phyloP scores from a whole-genome alignment of 2,888 invertebrate species.

The Drosophila neotestacea region DNA sequence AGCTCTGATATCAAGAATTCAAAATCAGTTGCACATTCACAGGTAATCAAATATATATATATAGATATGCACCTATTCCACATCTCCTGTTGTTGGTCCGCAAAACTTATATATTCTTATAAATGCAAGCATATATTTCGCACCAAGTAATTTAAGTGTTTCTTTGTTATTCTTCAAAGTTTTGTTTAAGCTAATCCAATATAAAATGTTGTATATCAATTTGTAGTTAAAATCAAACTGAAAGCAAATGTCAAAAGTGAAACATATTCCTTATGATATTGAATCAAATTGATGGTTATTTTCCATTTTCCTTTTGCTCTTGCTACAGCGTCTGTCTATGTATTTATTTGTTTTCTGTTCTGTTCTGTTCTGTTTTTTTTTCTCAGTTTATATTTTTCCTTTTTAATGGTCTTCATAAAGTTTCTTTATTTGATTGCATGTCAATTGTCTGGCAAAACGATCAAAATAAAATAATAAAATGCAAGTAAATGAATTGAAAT shows the following conservation, averaged over 20 bases:
- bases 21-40: no score
- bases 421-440: constrained; percentile 72
- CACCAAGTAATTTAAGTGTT: no score
- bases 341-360: constrained; percentile 2
- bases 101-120: no score
- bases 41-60: no score
- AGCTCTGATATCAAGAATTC: no score
- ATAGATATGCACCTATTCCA: no score
- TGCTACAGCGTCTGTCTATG: background rate
- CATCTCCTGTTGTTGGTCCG: no score
- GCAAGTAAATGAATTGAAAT: constrained; percentile 74
- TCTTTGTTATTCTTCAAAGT: background rate
- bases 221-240: background rate
- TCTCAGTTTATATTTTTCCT: constrained; percentile 2
- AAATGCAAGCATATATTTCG: no score
- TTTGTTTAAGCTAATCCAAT: background rate
- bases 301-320: constrained; percentile 1
- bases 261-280: constrained; percentile 13
- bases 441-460: constrained; percentile 67
- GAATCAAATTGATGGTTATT: constrained; percentile 12
- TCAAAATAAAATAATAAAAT: constrained; percentile 75
- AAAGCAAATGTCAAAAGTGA: constrained; percentile 6
- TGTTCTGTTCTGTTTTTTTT: background rate
- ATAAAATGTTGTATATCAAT: background rate
- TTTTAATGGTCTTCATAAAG: constrained; percentile 65